Evolutionary conservation across 2,113 vertebrate genomes (phyloP).

Genomic region (Hippocampus barbouri): DNA sequence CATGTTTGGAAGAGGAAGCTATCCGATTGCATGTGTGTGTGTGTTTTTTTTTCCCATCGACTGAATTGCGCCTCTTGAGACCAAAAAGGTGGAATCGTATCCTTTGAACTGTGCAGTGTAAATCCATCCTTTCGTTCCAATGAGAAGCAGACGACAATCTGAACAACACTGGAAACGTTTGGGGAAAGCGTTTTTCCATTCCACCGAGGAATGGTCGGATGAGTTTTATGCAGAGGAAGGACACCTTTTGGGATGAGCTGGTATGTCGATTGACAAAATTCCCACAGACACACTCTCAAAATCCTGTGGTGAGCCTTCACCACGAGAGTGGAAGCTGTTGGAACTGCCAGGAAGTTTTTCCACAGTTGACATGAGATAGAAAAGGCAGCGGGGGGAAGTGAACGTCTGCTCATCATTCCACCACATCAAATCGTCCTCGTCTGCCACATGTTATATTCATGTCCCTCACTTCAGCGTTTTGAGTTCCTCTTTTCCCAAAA

Average conservation of each 20-base stretch:
- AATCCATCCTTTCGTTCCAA: neutral
- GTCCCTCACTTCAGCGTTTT: neutral
- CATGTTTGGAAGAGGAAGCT: too few relatives aligned
- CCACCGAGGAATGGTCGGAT: neutral
- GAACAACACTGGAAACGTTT: neutral
- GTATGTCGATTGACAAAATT: neutral
- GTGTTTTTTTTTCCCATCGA: too few relatives aligned
- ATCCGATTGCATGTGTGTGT: too few relatives aligned
- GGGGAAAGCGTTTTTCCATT: neutral
- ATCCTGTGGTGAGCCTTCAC: neutral
- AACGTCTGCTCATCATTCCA: neutral
- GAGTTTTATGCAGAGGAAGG: neutral
- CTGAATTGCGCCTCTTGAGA: too few relatives aligned
- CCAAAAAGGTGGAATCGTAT: too few relatives aligned
- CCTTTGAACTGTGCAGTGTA: too few relatives aligned
- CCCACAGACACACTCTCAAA: neutral
- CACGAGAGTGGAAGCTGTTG: neutral
- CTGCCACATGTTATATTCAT: neutral
- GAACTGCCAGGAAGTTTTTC: neutral
- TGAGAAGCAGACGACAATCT: neutral
- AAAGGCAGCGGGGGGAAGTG: neutral
- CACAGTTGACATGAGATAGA: neutral
- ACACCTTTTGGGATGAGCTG: neutral
- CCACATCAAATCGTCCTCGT: conserved; percentile 14
- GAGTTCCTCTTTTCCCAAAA: neutral